Conservation (phyloP, 2,888 invertebrate species). For the Imbricaverruca yamaguchii region DNA sequence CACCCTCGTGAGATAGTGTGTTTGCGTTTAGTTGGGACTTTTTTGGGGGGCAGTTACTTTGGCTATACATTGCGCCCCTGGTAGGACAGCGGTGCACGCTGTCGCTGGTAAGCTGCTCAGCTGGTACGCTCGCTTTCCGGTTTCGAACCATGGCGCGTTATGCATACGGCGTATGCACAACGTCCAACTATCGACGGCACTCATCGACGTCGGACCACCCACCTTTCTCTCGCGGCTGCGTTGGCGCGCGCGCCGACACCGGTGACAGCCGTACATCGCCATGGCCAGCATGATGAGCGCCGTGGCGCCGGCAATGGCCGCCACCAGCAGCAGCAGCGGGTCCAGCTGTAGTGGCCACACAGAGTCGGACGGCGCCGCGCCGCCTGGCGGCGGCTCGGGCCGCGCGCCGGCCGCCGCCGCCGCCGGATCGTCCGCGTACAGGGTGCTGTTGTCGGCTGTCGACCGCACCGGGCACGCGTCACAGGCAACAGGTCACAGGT, state of each 20-base stretch:
- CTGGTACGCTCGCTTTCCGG: too few relatives aligned
- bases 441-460: conserved; percentile 11
- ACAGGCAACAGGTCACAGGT: too few relatives aligned
- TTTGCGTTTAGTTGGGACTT: too few relatives aligned
- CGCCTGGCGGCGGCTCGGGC: neutral
- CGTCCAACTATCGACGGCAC: too few relatives aligned
- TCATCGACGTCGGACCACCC: neutral
- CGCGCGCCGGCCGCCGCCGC: neutral
- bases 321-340: conserved; percentile 23
- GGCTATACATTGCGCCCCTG: too few relatives aligned
- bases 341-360: conserved; percentile 18
- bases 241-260: neutral
- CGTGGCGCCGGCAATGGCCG: conserved; percentile 21
- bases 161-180: too few relatives aligned
- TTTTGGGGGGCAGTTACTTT: too few relatives aligned
- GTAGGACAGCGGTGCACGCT: too few relatives aligned
- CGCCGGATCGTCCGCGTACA: conserved; percentile 19
- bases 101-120: too few relatives aligned
- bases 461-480: too few relatives aligned
- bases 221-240: neutral
- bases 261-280: conserved; percentile 23
- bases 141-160: too few relatives aligned
- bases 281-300: conserved; percentile 19
- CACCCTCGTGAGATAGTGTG: too few relatives aligned
- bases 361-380: neutral